Percentiles rank a stretch among this genome's conserved stretches.
phyloP scores from a whole-genome alignment of 2,113 vertebrate genomes.

The Micronisus gabar region DNA sequence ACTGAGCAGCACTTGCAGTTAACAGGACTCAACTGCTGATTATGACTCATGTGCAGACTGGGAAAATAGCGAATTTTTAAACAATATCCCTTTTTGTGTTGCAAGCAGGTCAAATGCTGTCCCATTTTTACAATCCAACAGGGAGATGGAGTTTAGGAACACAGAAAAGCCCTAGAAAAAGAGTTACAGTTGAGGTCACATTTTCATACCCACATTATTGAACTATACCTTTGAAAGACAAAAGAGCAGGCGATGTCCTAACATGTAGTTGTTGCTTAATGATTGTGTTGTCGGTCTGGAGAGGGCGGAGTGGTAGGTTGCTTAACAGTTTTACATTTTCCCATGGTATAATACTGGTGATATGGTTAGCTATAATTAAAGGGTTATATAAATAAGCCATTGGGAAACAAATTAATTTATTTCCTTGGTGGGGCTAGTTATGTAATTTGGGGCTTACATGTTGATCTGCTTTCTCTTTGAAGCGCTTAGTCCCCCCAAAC shows the following conservation, averaged over 20 bases:
- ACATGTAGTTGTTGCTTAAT: conserved; percentile 73
- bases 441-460: conserved; percentile 10
- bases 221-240: conserved; percentile 52
- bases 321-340: conserved; percentile 77
- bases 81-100: conserved; percentile 61
- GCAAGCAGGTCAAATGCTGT: conserved; percentile 32
- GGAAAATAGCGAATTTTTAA: conserved; percentile 6
- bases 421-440: conserved; percentile 55
- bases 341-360: conserved; percentile 72
- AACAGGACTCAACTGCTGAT: conserved; percentile 36
- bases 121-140: neutral
- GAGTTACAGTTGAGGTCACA: conserved; percentile 39
- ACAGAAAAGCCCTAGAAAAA: conserved; percentile 19
- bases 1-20: neutral
- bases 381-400: conserved; percentile 77
- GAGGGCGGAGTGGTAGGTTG: conserved; percentile 74
- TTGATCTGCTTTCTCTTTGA: conserved; percentile 7
- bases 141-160: conserved; percentile 20
- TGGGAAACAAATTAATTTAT: conserved; percentile 73
- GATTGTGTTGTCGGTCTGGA: conserved; percentile 66
- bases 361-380: conserved; percentile 77
- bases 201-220: conserved; percentile 42
- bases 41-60: conserved; percentile 64
- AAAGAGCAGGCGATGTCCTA: conserved; percentile 67
- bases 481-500: neutral